Conservation (phyloP, 2,888 invertebrate species). For the Brachynemurus nebulosus region DNA sequence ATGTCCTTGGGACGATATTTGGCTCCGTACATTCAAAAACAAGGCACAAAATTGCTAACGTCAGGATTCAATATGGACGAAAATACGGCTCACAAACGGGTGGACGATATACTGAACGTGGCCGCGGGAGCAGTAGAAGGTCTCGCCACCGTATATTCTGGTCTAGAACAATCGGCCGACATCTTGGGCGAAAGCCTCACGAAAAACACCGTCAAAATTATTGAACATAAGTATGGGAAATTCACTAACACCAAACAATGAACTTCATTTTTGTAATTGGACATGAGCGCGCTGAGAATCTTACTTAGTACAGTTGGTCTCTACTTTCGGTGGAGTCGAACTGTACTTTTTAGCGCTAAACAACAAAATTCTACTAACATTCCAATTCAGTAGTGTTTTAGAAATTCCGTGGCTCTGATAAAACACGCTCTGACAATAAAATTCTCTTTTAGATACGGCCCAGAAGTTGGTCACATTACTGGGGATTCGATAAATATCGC, state of each 20-base stretch:
- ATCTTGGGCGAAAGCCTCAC: slow-evolving; percentile 48
- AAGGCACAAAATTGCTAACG: slow-evolving; percentile 44
- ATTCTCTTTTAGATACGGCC: slow-evolving; percentile 45
- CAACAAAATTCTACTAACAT: too few relatives aligned
- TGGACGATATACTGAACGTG: slow-evolving; percentile 46
- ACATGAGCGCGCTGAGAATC: too few relatives aligned
- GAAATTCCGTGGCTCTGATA: too few relatives aligned
- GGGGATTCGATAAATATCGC: slow-evolving; percentile 51
- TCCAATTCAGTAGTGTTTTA: too few relatives aligned
- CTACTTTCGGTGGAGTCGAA: too few relatives aligned
- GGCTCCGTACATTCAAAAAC: slow-evolving; percentile 52
- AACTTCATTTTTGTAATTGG: slow-evolving; percentile 4
- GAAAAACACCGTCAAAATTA: slow-evolving; percentile 58
- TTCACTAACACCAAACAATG: too few relatives aligned
- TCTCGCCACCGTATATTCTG: slow-evolving; percentile 52
- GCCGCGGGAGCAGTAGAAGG: slow-evolving; percentile 59
- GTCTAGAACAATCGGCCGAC: slow-evolving; percentile 54
- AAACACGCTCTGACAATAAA: too few relatives aligned
- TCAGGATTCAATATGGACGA: slow-evolving; percentile 39
- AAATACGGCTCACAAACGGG: slow-evolving; percentile 37
- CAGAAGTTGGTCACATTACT: slow-evolving; percentile 47
- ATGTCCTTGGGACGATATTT: slow-evolving; percentile 47
- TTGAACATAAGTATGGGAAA: slow-evolving; percentile 57
- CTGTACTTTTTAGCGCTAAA: too few relatives aligned
- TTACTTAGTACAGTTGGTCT: too few relatives aligned